phyloP scores from a whole-genome alignment of 2,888 invertebrate species.

The Tetranychus piercei region DNA sequence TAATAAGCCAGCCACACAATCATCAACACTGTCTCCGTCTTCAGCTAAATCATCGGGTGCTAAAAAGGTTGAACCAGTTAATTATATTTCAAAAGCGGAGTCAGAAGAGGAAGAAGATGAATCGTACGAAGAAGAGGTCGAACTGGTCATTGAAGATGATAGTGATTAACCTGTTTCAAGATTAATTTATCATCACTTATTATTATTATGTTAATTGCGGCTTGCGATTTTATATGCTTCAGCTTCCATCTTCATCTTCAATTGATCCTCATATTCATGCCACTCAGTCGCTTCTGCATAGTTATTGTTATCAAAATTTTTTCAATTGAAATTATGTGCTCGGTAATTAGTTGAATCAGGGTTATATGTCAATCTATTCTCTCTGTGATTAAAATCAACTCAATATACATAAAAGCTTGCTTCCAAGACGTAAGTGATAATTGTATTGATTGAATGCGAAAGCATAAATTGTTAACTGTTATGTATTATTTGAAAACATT shows the following conservation, averaged over 20 bases:
- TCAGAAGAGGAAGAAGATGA: neutral
- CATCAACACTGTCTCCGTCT: neutral
- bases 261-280: neutral
- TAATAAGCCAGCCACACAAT: neutral
- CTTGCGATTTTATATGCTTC: neutral
- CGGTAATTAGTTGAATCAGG: neutral
- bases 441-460: too few species aligned
- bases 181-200: neutral
- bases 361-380: neutral
- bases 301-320: neutral
- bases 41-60: neutral
- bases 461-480: too few species aligned
- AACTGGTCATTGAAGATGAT: neutral
- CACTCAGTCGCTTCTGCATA: neutral
- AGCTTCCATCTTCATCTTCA: neutral
- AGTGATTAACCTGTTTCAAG: neutral
- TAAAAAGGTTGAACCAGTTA: neutral
- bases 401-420: too few species aligned
- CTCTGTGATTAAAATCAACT: too few species aligned
- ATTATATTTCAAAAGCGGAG: neutral
- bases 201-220: neutral
- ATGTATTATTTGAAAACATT: too few species aligned
- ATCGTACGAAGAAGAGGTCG: neutral
- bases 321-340: neutral
- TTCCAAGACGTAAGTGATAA: too few species aligned